These are phyloP conservation scores for Lycaon pictus DNA, from an alignment of 2,113 vertebrate species.

Conservation along the genomic window DNA sequence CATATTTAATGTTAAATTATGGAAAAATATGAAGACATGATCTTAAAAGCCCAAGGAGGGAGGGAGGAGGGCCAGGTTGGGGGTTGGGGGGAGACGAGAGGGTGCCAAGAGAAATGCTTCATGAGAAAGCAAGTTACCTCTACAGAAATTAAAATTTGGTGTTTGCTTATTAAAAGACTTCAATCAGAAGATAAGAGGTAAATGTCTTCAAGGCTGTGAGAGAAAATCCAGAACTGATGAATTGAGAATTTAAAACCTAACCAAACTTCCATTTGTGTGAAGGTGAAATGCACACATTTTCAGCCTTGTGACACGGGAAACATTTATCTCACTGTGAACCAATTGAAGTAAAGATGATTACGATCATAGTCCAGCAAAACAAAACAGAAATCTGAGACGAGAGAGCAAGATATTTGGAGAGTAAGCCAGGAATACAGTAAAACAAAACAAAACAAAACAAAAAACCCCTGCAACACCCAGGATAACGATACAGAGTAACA, in stretches of 20 bases:
- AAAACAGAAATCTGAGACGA: not conserved
- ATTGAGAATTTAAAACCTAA: not conserved
- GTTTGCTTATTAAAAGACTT: not conserved
- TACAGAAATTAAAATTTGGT: not conserved
- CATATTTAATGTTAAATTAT: not conserved
- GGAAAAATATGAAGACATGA: not conserved
- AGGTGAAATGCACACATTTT: not conserved
- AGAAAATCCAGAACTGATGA: not conserved
- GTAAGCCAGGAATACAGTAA: not conserved
- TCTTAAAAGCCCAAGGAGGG: not conserved
- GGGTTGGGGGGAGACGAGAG: accelerated
- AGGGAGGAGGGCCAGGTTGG: not conserved
- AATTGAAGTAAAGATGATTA: not conserved
- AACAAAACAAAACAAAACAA: not conserved
- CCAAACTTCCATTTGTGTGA: no score
- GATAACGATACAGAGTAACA: not conserved
- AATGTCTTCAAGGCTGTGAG: not conserved
- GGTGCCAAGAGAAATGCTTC: not conserved
- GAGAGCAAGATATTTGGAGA: not conserved
- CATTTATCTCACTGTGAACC: not conserved
- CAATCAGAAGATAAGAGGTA: not conserved
- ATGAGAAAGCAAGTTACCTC: not conserved
- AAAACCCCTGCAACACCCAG: no score
- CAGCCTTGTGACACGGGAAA: not conserved
- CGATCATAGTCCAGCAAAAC: not conserved